Conservation (phyloP, 2,888 invertebrate genomes). For the Athalia rosae region DNA sequence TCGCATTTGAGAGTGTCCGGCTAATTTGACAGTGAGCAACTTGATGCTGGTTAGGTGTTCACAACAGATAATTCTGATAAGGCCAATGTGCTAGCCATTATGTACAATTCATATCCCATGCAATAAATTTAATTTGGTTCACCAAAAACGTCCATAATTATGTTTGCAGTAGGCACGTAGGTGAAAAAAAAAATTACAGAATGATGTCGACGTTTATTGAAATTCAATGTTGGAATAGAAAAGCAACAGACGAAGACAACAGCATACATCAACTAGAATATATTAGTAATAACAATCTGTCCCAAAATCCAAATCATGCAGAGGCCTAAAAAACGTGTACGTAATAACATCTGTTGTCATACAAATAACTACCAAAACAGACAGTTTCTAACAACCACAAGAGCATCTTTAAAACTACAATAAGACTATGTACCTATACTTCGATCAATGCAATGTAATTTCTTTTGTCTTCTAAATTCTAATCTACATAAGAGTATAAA, state of each 20-base stretch:
- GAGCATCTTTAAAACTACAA: slow-evolving; percentile 13
- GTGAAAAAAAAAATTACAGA: not conserved
- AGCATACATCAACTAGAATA: slow-evolving; percentile 25
- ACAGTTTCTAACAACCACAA: no score
- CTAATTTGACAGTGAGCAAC: no score
- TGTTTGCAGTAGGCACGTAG: not conserved
- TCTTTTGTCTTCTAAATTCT: not conserved
- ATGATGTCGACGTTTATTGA: not conserved
- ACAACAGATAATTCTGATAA: no score
- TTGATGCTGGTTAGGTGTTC: no score
- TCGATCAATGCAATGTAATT: not conserved
- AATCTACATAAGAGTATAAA: slow-evolving; percentile 12
- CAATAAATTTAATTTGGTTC: not conserved
- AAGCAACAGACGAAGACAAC: slow-evolving; percentile 26
- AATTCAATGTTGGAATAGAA: slow-evolving; percentile 14
- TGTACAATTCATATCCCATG: no score
- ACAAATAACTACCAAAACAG: not conserved
- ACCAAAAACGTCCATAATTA: not conserved
- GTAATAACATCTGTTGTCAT: slow-evolving; percentile 5
- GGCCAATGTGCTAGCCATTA: no score
- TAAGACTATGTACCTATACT: slow-evolving; percentile 24
- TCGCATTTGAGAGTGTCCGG: no score
- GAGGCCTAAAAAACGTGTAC: slow-evolving; percentile 5
- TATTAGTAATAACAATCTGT: slow-evolving; percentile 19
- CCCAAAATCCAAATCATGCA: slow-evolving; percentile 28